Evolutionary conservation across 1,140 invertebrate genomes (phyloP), one percentile per base, ranked within the genome.

Genomic region (Drosophila takahashii): DNA sequence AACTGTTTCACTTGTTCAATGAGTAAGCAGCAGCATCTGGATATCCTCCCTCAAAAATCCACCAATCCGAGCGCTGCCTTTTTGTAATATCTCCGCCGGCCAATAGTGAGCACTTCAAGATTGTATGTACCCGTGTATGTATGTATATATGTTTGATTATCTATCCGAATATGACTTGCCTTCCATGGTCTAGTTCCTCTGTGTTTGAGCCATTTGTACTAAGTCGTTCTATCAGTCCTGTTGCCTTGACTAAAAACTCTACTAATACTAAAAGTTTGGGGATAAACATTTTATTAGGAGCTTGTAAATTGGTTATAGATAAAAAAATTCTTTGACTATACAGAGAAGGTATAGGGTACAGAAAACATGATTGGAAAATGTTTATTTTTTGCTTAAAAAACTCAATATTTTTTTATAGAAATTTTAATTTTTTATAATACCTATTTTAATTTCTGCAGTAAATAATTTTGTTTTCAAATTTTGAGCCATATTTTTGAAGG

Each of bases 21-120:
- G 48, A 62, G 16, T 34, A 13, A 32, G 53, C 18, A 18, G 34
- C 59, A 39, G 18, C n/a, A 37, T 41, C 18, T 42, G 36, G 13
- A 26, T 27, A 70, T 69, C 66, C 64, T 56, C 66, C 66, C 66
- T 51, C 27, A 34, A 29, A 29, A 53, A 39, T 15, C 1, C 53
- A 48, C 66, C 66, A 70, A 70, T 70, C 34, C 27, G 56, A 11
- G 3, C 34, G 59, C n/a, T 27, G 34, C 15, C 15, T 9, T 47
- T 42, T 29, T 45, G 16, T 41, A 69, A 42, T 26, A 39, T 29
- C 64, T 34, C 32, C 13, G 13, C 18, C 48, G 15, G 29, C 66
- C 66, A 70, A 70, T 70, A 26, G 41, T 10, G 11, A 10, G 32
- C 29, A 10, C 26, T 41, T 45, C 4, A 15, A 56, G 15, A n/a